Evolutionary conservation across 2,888 invertebrate species (phyloP), one percentile per base, ranked within the genome.

Genomic region (Achlya flavicornis): DNA sequence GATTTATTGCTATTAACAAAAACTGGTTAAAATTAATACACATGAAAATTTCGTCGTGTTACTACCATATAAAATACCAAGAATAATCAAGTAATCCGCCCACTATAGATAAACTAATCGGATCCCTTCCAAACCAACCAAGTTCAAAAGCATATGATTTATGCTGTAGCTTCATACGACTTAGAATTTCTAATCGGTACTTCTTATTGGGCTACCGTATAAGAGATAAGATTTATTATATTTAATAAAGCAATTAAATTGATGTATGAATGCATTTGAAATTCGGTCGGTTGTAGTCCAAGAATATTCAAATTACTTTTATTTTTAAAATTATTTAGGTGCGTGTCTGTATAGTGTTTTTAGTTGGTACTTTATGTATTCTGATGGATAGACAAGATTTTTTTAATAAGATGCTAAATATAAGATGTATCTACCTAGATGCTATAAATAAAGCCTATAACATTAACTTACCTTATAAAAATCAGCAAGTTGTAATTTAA

Each of bases 221-320:
- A 73, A 67, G 71, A 69, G 64, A 53, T 64, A 64, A 74, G 74
- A 80, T 80, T 80, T 79, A 81, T 77, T 63, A 61, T 64, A 66
- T 59, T 71, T 74, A 78, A 78, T 79, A 76, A 72, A 78, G 75
- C 73, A 67, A 78, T 81, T 76, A 78, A 66, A 60, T 69, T 77
- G 73, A 78, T 75, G 64, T 72, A 77, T 71, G 69, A 64, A 62
- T 67, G 63, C 66, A 60, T 62, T 67, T 57, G 57, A 16, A 62
- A 38, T 53, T 53, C 58, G 26, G 60, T 41, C 60, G 58, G 26
- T 60, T 60, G 26, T 53, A 53, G 53, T 19, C 26, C 3, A n/a
- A 41, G 41, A 60, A 19, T 43, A 60, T 60, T 60, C 26, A 60
- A 60, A 60, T 60, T 60, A 41, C 41, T 43, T 41, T 26, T 43